phyloP scores from a whole-genome alignment of 2,888 invertebrate species.

The Lucinisca nassula region DNA sequence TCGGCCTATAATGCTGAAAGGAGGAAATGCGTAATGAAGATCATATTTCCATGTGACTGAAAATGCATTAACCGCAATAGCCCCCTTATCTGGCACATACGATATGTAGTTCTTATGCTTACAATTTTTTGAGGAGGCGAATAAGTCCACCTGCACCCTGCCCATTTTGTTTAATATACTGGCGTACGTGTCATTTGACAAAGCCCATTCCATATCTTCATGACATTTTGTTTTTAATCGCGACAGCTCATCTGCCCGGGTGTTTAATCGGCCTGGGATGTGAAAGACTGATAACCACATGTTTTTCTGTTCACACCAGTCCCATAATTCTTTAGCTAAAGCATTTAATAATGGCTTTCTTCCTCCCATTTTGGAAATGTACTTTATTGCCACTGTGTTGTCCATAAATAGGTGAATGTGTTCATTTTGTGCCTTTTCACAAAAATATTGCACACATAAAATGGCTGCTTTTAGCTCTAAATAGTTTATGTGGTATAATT shows the following conservation, averaged over 20 bases:
- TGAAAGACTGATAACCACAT: conserved; percentile 50
- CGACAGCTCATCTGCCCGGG: conserved; percentile 38
- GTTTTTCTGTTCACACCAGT: conserved; percentile 38
- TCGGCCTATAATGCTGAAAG: background rate
- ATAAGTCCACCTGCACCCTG: conserved; percentile 33
- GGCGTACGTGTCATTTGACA: conserved; percentile 9
- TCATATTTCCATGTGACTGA: too few relatives aligned
- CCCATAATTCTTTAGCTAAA: conserved; percentile 44
- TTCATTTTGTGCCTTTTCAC: background rate
- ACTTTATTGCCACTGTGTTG: background rate
- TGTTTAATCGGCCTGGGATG: conserved; percentile 51
- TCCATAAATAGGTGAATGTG: background rate
- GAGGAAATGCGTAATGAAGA: too few relatives aligned
- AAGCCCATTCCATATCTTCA: conserved; percentile 54
- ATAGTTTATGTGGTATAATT: conserved; percentile 36
- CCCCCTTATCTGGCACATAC: conserved; percentile 17
- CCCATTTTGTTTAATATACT: conserved; percentile 1
- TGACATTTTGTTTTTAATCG: conserved; percentile 18
- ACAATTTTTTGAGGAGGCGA: conserved; percentile 49
- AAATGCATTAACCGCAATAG: too few relatives aligned
- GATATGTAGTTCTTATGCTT: conserved; percentile 23
- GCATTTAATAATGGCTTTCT: conserved; percentile 33
- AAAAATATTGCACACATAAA: background rate
- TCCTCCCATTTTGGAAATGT: background rate
- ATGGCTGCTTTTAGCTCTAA: conserved; percentile 43